phyloP scores from a whole-genome alignment of 92 coral and sea anemone species.

The Blastomussa wellsi region DNA sequence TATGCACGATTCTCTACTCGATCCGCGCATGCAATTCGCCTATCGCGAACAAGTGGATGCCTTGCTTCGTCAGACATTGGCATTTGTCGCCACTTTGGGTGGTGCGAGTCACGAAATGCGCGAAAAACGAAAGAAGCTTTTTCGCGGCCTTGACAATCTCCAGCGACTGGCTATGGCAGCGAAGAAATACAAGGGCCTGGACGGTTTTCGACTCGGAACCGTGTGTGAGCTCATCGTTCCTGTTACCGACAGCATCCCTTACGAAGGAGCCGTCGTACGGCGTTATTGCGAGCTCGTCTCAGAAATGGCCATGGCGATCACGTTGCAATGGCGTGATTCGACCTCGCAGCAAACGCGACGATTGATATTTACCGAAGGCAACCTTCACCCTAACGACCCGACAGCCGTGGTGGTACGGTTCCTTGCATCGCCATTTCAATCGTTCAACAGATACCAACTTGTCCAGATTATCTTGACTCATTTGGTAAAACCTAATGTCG shows the following conservation, averaged over 20 bases:
- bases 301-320: neutral
- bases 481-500: neutral
- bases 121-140: neutral
- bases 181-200: neutral
- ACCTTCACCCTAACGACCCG: neutral
- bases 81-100: neutral
- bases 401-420: constrained; percentile 20
- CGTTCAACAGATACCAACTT: neutral
- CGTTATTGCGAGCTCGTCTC: constrained; percentile 1
- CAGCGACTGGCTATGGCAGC: neutral
- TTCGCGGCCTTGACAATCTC: neutral
- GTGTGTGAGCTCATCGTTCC: neutral
- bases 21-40: neutral
- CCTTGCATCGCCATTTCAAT: neutral
- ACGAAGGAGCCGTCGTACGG: constrained; percentile 20
- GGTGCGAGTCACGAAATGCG: neutral
- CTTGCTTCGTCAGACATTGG: neutral
- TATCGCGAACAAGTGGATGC: neutral
- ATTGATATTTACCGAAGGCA: neutral
- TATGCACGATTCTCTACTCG: neutral
- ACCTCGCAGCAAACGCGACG: constrained; percentile 3
- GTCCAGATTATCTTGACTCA: neutral
- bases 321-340: constrained; percentile 2
- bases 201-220: neutral
- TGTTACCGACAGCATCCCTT: neutral